These are phyloP conservation scores for Archocentrus centrarchus DNA, from an alignment of 2,113 vertebrate species.

Conservation along the genomic window DNA sequence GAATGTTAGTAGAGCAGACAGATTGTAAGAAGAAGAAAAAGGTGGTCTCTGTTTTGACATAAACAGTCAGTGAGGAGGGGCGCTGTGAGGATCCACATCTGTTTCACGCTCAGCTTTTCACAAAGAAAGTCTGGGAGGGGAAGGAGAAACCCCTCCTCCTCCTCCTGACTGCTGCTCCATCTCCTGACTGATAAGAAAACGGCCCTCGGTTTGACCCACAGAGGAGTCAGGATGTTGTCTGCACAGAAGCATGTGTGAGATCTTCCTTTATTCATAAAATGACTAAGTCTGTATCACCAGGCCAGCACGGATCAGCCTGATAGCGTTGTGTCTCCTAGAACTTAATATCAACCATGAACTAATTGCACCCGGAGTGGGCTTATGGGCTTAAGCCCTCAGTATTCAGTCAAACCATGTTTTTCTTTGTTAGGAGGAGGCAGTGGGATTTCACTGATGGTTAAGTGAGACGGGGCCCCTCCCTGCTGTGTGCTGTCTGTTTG, in stretches of 20 bases:
- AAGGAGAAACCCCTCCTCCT: background rate
- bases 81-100: background rate
- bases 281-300: too few relatives aligned
- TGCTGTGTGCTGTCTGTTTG: background rate
- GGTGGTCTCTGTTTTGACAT: fast-evolving
- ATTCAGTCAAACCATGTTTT: background rate
- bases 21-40: background rate
- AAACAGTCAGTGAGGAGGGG: background rate
- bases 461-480: background rate
- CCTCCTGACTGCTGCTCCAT: background rate
- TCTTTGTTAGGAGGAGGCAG: background rate
- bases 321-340: too few relatives aligned
- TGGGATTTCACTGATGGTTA: background rate
- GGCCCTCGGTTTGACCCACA: background rate
- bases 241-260: background rate
- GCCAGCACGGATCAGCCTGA: background rate
- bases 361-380: background rate
- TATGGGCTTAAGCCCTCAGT: background rate
- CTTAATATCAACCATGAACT: background rate
- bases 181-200: constrained; percentile 7
- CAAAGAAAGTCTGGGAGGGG: background rate
- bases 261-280: background rate
- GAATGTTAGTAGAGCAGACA: background rate
- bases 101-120: background rate
- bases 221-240: constrained; percentile 10